Evolutionary conservation across 2,113 vertebrate genomes (phyloP).

Genomic region (Semnornis frantzii): DNA sequence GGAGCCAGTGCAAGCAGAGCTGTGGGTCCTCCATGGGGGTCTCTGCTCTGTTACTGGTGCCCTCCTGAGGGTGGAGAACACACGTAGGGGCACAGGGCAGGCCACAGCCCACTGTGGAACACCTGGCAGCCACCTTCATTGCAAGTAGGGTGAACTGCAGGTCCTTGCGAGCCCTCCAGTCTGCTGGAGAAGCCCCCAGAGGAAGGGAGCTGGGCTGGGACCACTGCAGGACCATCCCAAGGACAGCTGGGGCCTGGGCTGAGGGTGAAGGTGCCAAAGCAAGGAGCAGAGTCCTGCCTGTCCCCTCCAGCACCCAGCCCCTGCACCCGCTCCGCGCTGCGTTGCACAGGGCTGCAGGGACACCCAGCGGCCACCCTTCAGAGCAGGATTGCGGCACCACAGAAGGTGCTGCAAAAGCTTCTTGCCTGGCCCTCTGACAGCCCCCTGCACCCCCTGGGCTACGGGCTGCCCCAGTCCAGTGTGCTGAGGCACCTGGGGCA

Average conservation of each 20-base stretch:
- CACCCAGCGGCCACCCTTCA: background rate
- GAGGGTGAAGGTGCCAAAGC: background rate
- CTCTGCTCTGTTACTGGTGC: background rate
- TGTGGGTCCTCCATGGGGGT: rapidly evolving
- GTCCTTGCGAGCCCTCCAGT: background rate
- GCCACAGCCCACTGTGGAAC: background rate
- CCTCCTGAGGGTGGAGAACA: background rate
- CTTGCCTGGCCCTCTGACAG: rapidly evolving
- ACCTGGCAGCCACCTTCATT: background rate
- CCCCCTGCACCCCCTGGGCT: rapidly evolving
- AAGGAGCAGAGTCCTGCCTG: background rate
- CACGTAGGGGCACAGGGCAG: too few species aligned
- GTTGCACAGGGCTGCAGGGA: background rate
- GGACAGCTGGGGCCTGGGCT: background rate
- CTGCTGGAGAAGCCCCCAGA: background rate
- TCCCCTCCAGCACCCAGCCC: background rate
- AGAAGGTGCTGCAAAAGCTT: background rate
- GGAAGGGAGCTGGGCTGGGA: background rate
- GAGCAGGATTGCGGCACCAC: background rate
- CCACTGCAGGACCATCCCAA: rapidly evolving
- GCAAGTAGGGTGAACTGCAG: background rate
- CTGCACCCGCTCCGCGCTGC: rapidly evolving
- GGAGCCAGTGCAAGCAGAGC: background rate
- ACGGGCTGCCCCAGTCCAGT: background rate
- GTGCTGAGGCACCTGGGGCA: background rate